Evolutionary conservation across 1,140 invertebrate species (phyloP), one percentile per base, ranked within the genome.

Genomic region (Drosophila nigromelanica): DNA sequence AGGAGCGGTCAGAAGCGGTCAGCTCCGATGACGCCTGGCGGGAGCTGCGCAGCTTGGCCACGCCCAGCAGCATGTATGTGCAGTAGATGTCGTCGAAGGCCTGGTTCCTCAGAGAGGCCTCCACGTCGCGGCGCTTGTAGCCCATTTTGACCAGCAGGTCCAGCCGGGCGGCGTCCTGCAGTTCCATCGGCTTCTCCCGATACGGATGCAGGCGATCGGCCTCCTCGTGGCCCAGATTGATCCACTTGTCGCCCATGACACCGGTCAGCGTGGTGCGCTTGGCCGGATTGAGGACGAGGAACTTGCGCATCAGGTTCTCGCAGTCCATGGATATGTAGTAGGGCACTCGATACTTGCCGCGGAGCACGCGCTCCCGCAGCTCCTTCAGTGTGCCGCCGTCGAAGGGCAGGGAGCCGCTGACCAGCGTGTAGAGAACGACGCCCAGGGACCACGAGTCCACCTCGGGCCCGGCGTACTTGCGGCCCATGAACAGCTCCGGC

Each of bases 261-360:
- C 95, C 97, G 94, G 99, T 98, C 90, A 99, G 94, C 64, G 98
- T 98, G 70, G 98, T 98, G 83, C 99, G 94, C 93, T 99, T 99
- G 48, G 96, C 95, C 55, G 99, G 99, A 94, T 99, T 99, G 89
- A 99, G 95, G 89, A 99, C 98, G 83, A 99, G 95, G 94, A 99
- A 99, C 94, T 99, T 99, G 93, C 99, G 99, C 78, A 99, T 95
- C 69, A 99, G 94, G 93, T 98, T 99, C 94, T 99, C 99, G 94
- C 99, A 99, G 93, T 99, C 99, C 70, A 98, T 99, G 58, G 98
- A 99, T 97, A 99, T 99, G 94, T 99, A 99, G 94, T 99, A 99
- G 56, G 99, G 99, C 93, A 99, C 99, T 66, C 94, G 95, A 93
- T 99, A 99, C 93, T 99, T 99, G 73, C 99, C 99, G 59, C 98